Conservation (phyloP, 1,140 invertebrate species). For the Musca domestica region DNA sequence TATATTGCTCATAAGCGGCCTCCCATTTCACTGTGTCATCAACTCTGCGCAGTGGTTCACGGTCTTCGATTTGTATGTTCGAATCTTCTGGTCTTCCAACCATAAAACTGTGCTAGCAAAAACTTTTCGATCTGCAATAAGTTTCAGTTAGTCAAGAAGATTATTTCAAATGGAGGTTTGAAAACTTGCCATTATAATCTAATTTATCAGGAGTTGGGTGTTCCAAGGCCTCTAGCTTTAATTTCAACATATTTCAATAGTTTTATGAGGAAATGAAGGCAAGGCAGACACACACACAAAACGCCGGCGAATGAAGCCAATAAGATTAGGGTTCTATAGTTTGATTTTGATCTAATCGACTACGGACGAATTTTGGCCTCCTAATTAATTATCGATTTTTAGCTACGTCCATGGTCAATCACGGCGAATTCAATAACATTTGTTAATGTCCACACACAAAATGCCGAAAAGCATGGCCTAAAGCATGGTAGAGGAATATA, state of each 20-base stretch:
- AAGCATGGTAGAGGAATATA: too few relatives aligned
- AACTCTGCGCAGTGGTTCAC: constrained; percentile 65
- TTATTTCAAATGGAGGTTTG: background rate
- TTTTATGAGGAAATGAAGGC: background rate
- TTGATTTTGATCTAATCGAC: too few relatives aligned
- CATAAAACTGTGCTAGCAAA: constrained; percentile 81
- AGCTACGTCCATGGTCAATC: too few relatives aligned
- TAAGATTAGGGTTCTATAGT: background rate
- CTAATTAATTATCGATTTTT: too few relatives aligned
- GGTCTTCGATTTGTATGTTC: constrained; percentile 84
- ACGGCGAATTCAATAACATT: too few relatives aligned
- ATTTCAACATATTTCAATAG: constrained; percentile 61
- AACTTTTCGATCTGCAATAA: constrained; percentile 69
- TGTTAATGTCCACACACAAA: too few relatives aligned
- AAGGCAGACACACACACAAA: too few relatives aligned
- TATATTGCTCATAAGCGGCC: constrained; percentile 72
- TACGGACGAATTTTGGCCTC: too few relatives aligned
- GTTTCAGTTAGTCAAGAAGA: background rate
- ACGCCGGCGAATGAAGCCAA: background rate
- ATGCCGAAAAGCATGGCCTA: too few relatives aligned
- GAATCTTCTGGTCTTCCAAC: constrained; percentile 93
- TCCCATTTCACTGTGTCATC: constrained; percentile 65
- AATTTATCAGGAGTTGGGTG: constrained; percentile 61
- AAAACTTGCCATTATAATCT: constrained; percentile 26
- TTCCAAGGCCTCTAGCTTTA: constrained; percentile 72